phyloP scores from a whole-genome alignment of 1,140 invertebrate genomes.

The Trichonephila inaurata region DNA sequence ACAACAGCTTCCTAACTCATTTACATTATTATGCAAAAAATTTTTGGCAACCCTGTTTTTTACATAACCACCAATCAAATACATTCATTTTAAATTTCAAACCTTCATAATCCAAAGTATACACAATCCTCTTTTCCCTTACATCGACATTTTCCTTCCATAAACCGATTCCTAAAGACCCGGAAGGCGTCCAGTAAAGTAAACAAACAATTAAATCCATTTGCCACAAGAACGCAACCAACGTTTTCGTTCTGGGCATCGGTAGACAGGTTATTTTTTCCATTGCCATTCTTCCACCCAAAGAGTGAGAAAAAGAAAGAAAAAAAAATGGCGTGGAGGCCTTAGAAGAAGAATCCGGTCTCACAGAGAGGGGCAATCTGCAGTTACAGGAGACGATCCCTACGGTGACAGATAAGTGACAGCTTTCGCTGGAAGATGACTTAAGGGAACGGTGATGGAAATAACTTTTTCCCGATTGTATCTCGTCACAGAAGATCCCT shows the following conservation, averaged over 20 bases:
- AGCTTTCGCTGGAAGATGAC: slow-evolving; percentile 64
- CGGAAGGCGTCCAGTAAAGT: not conserved
- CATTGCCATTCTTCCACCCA: not conserved
- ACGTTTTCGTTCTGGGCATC: not conserved
- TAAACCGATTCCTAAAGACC: not conserved
- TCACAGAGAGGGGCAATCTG: slow-evolving; percentile 46
- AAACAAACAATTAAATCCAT: slow-evolving; percentile 64
- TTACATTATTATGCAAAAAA: too few species aligned
- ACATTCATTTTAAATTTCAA: too few species aligned
- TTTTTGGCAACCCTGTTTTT: too few species aligned
- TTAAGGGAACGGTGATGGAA: slow-evolving; percentile 63
- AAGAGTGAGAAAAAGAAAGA: not conserved
- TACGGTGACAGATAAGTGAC: slow-evolving; percentile 73
- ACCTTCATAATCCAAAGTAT: too few species aligned
- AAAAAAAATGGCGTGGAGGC: not conserved
- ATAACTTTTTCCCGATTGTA: slow-evolving; percentile 69
- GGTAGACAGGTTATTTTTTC: slow-evolving; percentile 1
- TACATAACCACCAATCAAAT: too few species aligned
- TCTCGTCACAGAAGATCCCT: slow-evolving; percentile 1
- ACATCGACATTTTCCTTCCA: not conserved
- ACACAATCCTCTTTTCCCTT: too few species aligned
- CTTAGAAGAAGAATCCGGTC: not conserved
- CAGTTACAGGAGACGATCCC: slow-evolving; percentile 52
- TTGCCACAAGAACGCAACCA: slow-evolving; percentile 18
- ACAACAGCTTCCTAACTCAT: too few species aligned